Conservation (phyloP, 2,797 vertebrate species). For the Diglossa cyanea region DNA sequence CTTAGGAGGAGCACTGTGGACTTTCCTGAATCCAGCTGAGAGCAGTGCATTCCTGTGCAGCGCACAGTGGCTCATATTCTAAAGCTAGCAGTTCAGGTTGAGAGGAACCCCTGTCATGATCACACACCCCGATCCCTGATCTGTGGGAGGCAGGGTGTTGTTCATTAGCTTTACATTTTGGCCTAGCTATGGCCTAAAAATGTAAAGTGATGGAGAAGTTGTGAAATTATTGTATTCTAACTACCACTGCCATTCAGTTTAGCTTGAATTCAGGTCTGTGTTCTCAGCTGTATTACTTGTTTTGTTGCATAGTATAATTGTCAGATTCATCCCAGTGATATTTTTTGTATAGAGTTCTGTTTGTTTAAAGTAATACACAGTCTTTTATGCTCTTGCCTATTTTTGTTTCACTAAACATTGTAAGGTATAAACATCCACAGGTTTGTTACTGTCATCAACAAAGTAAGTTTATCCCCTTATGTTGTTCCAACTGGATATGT, state of each 20-base stretch:
- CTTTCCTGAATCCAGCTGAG: background rate
- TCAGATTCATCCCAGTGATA: background rate
- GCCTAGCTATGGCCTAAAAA: background rate
- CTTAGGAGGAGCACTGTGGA: background rate
- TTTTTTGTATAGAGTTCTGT: background rate
- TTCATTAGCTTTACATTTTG: background rate
- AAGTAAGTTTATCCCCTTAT: background rate
- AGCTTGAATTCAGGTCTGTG: background rate
- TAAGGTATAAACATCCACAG: background rate
- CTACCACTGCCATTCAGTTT: background rate
- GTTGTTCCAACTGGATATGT: background rate
- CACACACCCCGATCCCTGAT: background rate
- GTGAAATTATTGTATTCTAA: background rate
- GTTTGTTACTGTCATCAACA: background rate
- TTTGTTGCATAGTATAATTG: background rate
- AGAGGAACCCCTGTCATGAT: fast-evolving
- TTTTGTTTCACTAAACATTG: background rate
- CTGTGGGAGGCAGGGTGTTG: background rate
- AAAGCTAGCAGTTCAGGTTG: background rate
- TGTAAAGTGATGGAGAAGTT: background rate
- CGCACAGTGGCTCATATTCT: background rate
- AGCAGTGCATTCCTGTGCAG: background rate
- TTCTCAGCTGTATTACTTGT: background rate
- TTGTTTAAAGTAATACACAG: background rate
- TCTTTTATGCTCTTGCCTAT: background rate